These are phyloP conservation scores for Drosophila guanche DNA, from an alignment of 1,140 invertebrate species.

Conservation along the genomic window DNA sequence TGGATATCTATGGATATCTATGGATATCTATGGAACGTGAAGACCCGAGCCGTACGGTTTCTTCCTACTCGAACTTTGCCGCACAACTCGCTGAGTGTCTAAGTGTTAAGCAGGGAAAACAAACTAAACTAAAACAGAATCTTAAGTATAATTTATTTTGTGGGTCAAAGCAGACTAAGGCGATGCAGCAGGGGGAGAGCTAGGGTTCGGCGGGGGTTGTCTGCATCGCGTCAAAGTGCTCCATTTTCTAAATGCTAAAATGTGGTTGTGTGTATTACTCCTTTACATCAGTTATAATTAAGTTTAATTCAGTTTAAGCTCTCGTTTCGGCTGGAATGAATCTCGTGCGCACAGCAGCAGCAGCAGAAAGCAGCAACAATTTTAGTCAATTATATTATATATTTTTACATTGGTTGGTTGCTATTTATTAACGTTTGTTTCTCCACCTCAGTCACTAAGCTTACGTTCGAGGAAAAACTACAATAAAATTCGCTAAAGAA, in stretches of 20 bases:
- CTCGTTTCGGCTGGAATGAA: conserved; percentile 15
- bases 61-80: conserved; percentile 75
- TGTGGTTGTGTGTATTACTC: conserved; percentile 81
- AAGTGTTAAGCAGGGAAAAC: conserved; percentile 36
- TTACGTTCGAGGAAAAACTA: conserved; percentile 47
- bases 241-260: conserved; percentile 70
- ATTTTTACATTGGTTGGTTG: conserved; percentile 35
- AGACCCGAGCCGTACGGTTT: conserved; percentile 62
- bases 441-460: conserved; percentile 47
- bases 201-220: background rate
- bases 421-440: conserved; percentile 70
- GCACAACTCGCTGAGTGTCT: conserved; percentile 78
- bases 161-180: conserved; percentile 37
- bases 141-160: conserved; percentile 54
- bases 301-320: conserved; percentile 53
- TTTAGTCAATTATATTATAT: conserved; percentile 61
- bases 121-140: conserved; percentile 22
- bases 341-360: conserved; percentile 35
- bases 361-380: conserved; percentile 53
- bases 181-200: background rate
- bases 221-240: conserved; percentile 29
- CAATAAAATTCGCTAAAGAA: conserved; percentile 60
- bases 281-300: conserved; percentile 56
- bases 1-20: background rate
- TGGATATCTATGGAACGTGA: conserved; percentile 3